These are phyloP conservation scores for Cladopsammia gracilis DNA, from an alignment of 64 coral and sea anemone genomes.

Conservation along the genomic window DNA sequence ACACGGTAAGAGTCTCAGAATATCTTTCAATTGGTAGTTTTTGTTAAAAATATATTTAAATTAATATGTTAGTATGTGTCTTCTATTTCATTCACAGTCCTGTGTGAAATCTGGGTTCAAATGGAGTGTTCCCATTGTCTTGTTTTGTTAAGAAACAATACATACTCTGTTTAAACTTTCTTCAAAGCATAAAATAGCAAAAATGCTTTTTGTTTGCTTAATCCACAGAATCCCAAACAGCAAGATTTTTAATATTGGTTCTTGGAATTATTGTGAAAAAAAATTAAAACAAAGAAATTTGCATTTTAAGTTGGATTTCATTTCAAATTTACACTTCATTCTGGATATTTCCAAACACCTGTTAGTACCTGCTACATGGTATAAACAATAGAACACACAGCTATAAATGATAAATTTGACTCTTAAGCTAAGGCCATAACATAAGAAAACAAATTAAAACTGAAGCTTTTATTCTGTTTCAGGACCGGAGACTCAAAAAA, in stretches of 20 bases:
- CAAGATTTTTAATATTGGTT: not conserved
- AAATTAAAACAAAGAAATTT: not conserved
- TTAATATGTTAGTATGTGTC: no score
- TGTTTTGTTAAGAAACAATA: conserved; percentile 12
- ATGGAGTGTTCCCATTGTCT: not conserved
- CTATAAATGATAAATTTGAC: not conserved
- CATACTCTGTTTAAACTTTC: not conserved
- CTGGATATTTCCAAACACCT: conserved; percentile 17
- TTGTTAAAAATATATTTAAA: no score
- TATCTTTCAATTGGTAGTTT: no score
- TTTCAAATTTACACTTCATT: conserved; percentile 6
- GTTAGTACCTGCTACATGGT: conserved; percentile 28
- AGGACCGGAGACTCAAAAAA: conserved; percentile 73
- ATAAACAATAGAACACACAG: conserved; percentile 12
- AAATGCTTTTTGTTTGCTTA: not conserved
- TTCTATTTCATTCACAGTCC: not conserved
- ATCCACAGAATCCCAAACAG: not conserved
- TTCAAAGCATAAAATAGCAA: not conserved
- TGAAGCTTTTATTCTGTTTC: not conserved
- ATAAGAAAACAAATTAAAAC: not conserved
- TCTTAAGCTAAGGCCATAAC: not conserved
- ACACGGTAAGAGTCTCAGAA: no score
- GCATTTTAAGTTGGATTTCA: conserved; percentile 17
- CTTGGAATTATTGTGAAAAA: not conserved
- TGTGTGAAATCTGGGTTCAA: not conserved